Conservation (phyloP, 2,888 invertebrate genomes). For the Eledone cirrhosa region DNA sequence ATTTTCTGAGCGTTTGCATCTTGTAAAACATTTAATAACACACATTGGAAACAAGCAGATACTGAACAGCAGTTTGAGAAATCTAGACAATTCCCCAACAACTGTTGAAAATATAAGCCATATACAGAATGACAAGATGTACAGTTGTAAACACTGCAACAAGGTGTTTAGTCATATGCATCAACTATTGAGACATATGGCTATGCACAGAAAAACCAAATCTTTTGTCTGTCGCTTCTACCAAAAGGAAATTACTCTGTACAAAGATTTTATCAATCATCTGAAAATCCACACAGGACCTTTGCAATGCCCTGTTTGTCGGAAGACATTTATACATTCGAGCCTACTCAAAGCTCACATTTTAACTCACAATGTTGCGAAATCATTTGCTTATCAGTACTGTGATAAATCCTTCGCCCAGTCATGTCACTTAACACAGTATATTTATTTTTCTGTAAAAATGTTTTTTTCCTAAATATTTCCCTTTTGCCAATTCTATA, state of each 20-base stretch:
- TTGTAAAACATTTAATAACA: neutral
- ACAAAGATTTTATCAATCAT: conserved; percentile 13
- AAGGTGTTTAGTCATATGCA: neutral
- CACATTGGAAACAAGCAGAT: neutral
- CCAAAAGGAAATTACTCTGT: neutral
- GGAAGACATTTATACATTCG: conserved; percentile 10
- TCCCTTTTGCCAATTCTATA: too few species aligned
- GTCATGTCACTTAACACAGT: conserved; percentile 11
- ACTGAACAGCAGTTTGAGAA: too few species aligned
- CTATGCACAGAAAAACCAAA: neutral
- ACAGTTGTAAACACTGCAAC: neutral
- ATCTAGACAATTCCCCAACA: neutral
- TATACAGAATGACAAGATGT: neutral
- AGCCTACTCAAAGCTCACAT: neutral
- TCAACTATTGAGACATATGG: neutral
- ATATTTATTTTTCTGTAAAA: too few species aligned
- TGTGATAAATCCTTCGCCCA: conserved; percentile 21
- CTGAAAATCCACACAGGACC: conserved; percentile 19
- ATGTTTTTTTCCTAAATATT: too few species aligned
- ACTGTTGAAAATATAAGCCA: neutral
- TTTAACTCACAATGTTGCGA: neutral
- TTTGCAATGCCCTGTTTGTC: neutral
- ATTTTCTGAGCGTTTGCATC: neutral
- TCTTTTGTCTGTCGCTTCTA: neutral
- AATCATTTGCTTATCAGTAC: conserved; percentile 18